These are phyloP conservation scores for Nysson spinosus DNA, from an alignment of 2,888 invertebrate species.

Conservation along the genomic window DNA sequence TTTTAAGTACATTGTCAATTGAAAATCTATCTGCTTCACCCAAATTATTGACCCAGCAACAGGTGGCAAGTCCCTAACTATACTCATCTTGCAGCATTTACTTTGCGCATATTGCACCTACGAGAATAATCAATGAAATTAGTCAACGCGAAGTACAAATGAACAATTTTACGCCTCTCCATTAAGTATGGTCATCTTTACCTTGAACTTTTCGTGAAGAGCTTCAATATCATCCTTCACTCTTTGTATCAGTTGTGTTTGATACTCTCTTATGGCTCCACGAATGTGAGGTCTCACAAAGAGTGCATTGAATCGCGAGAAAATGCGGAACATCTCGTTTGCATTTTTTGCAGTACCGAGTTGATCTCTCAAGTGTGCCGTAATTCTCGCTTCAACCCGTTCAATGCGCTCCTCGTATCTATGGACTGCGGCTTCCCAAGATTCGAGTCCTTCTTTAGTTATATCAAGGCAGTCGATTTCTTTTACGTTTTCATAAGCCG, in stretches of 20 bases:
- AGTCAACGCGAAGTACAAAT: background rate
- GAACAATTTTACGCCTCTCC: background rate
- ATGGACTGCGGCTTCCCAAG: constrained; percentile 98
- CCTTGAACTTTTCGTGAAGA: constrained; percentile 98
- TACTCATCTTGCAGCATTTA: constrained; percentile 94
- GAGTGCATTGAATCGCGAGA: constrained; percentile 98
- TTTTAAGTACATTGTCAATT: constrained; percentile 95
- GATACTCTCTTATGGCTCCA: constrained; percentile 99
- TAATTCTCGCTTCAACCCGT: constrained; percentile 98
- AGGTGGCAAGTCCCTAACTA: constrained; percentile 95
- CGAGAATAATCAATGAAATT: constrained; percentile 32
- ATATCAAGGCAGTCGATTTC: constrained; percentile 99
- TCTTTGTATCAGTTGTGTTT: constrained; percentile 98
- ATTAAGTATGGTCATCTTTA: too few relatives aligned
- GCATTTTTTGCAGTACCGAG: constrained; percentile 99
- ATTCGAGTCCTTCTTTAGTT: constrained; percentile 95
- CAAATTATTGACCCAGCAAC: constrained; percentile 99
- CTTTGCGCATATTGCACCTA: constrained; percentile 97
- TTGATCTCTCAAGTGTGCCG: constrained; percentile 97
- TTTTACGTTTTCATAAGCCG: constrained; percentile 98
- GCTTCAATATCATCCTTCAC: constrained; percentile 99
- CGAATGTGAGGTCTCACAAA: constrained; percentile 99
- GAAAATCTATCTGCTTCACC: constrained; percentile 99
- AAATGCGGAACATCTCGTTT: constrained; percentile 99
- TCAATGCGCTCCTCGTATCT: constrained; percentile 99